These are phyloP conservation scores for Cacoxenus indagator DNA, from an alignment of 2,888 invertebrate species.

Conservation along the genomic window DNA sequence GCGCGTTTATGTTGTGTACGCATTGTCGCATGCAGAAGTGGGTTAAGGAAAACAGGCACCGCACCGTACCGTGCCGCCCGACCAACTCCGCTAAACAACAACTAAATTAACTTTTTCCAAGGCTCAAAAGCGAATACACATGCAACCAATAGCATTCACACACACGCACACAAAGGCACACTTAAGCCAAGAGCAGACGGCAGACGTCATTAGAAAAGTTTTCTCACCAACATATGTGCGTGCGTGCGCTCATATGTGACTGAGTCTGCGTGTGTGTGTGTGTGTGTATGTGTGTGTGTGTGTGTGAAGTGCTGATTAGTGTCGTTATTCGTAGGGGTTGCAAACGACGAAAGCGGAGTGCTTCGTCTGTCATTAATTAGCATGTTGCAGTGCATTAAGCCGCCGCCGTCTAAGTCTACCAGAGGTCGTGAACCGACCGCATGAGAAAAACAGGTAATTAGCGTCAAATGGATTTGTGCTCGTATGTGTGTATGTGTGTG, in stretches of 20 bases:
- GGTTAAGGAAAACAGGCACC: background rate
- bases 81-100: too few species aligned
- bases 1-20: slow-evolving; percentile 14
- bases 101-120: background rate
- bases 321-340: background rate
- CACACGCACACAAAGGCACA: background rate
- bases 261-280: too few species aligned
- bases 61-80: background rate
- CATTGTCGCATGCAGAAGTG: background rate
- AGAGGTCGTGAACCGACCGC: background rate
- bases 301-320: slow-evolving; percentile 8
- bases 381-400: background rate
- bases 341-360: background rate
- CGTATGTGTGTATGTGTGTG: background rate
- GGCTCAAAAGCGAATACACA: background rate
- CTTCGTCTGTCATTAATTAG: background rate
- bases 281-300: slow-evolving; percentile 26
- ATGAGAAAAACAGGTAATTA: slow-evolving; percentile 1
- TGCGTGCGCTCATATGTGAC: background rate
- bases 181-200: background rate
- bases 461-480: background rate
- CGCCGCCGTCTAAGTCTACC: background rate
- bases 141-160: background rate
- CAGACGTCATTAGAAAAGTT: slow-evolving; percentile 8
- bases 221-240: background rate